phyloP scores from a whole-genome alignment of 2,113 vertebrate genomes.

The Platysteira castanea region DNA sequence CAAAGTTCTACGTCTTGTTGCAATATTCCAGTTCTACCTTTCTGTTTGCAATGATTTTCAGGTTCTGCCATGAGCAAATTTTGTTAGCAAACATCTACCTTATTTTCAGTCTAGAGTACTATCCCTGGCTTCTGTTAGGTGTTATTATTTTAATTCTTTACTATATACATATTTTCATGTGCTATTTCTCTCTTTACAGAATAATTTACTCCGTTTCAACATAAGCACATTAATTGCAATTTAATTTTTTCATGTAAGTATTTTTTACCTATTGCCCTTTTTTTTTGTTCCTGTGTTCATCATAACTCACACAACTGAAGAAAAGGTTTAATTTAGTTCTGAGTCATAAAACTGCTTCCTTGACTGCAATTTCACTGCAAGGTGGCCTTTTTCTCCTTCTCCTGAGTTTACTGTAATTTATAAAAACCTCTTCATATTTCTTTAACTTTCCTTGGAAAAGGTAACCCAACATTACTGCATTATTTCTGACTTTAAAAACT shows the following conservation, averaged over 20 bases:
- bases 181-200: background rate
- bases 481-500: background rate
- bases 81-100: accelerated
- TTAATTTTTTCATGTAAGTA: background rate
- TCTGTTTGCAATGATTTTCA: background rate
- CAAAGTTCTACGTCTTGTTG: background rate
- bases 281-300: background rate
- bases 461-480: background rate
- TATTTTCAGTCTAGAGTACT: background rate
- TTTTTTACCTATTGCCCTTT: background rate
- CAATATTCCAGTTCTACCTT: background rate
- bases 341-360: background rate
- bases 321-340: background rate
- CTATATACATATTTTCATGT: background rate
- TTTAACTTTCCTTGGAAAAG: background rate
- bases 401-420: background rate
- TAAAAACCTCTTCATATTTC: background rate
- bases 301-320: background rate
- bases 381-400: background rate
- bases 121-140: background rate
- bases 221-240: background rate
- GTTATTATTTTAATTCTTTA: background rate
- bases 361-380: background rate
- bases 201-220: background rate
- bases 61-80: background rate